Base-by-base conservation (phyloP, 2,113 vertebrate species). In the Ardeotis arabs region DNA sequence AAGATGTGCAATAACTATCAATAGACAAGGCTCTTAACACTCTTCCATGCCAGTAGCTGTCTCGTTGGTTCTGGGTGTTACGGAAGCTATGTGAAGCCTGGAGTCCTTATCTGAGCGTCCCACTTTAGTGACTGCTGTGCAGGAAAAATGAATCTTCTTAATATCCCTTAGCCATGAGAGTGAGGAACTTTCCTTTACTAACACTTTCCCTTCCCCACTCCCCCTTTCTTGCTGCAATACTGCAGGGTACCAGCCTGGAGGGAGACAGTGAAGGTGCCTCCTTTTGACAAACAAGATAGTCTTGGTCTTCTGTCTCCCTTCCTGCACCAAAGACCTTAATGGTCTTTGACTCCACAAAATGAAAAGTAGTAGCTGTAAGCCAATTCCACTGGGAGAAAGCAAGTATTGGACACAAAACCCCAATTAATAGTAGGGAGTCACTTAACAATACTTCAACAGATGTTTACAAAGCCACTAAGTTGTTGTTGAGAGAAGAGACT, bases 41-140 rank as follows among this genome's bases (percentile, higher is more conserved):
- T 56, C 56, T 20, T 29, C 74, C 7, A 3, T 7, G 39, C 31
- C 53, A 28, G 21, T 27, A 7, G 62, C 44, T 45, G 33, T 60
- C 52, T 25, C 4, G 0, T 3, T 37, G 23, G 14, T 19, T 56
- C 56, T 89, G 73, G 25, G 41, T 33, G 41, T 84, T 28, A 24
- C 2, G 7, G 55, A 62, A 70, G 15, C 39, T 56, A 20, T 0
- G 0, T 23, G 69, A 27, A 66, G 33, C n/a, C 74, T 28, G 3
- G 39, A 41, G 18, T 44, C 77, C 78, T 49, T n/a, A 8, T 29
- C 39, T 6, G 13, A 63, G 24, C 25, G 33, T 9, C 47, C 20
- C 8, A 18, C 8, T 74, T 29, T 53, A 74, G 76, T 66, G 53
- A 47, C n/a, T n/a, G 41, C 63, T 63, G n/a, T 25, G 45, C 55